Evolutionary conservation across 2,888 invertebrate genomes (phyloP), one percentile per base, ranked within the genome.

Genomic region (Imbricaverruca yamaguchii): DNA sequence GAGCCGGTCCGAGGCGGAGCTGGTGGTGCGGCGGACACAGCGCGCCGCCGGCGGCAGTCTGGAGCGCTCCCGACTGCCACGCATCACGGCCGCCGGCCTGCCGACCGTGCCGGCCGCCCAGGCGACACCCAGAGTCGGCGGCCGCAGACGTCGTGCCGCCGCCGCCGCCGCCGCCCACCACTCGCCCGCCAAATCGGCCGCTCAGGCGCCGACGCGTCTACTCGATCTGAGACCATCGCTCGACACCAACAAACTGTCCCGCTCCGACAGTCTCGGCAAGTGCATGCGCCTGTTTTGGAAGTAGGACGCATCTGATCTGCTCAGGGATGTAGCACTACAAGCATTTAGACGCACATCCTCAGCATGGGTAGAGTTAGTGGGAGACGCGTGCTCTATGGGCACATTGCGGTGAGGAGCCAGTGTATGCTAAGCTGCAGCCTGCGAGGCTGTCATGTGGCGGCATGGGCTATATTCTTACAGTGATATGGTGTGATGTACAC

Each of bases 1-100:
- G 74, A 74, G 74, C 74, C 74, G 21, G 11, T 74, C 74, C 18
- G 74, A 74, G 21, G 74, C 74, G 21, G 74, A 74, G 74, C 55
- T 74, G 74, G 55, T 21, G 55, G 55, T 65, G 65, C n/a, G 55
- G 15, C 74, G 74, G 53, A 21, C 53, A 10, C 55, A 18, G 21
- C 18, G 21, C 10, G 11, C 74, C 9, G 3, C 74, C 53, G 74
- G 39, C 39, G 39, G 39, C 69, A 69, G 69, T 39, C 69, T 69
- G 69, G 69, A 74, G 55, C 74, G 74, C 10, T 21, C 15, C 74
- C 1, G 53, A 21, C 74, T 74, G 74, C 74, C 74, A 11, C 53
- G 53, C 18, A 74, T 74, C 74, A 15, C 74, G 10, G 53, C 53
- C 74, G 74, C 53, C 21, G 53, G 21, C 9, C 13, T 1, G 23